phyloP scores from a whole-genome alignment of 2,888 invertebrate genomes.

The Steinernema scapterisci region DNA sequence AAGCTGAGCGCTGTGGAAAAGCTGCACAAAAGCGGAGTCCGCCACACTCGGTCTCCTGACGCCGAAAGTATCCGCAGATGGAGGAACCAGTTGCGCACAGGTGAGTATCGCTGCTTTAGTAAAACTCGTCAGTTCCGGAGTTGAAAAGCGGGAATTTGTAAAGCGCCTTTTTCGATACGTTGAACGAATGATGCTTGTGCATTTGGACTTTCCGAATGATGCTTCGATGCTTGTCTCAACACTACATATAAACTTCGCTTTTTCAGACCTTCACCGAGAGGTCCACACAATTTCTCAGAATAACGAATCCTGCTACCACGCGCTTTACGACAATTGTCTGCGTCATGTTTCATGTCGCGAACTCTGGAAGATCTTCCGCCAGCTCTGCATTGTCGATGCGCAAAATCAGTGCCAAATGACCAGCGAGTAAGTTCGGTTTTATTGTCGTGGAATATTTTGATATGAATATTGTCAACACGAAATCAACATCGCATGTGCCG shows the following conservation, averaged over 20 bases:
- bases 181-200: too few relatives aligned
- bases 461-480: too few relatives aligned
- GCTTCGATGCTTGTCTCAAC: too few relatives aligned
- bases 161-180: too few relatives aligned
- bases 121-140: too few relatives aligned
- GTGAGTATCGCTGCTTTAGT: too few relatives aligned
- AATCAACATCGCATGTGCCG: neutral
- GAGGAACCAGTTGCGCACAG: conserved; percentile 43
- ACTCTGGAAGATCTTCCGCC: conserved; percentile 62
- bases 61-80: conserved; percentile 45
- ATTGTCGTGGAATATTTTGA: too few relatives aligned
- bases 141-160: too few relatives aligned
- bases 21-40: neutral
- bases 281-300: conserved; percentile 39
- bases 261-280: conserved; percentile 41
- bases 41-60: conserved; percentile 38
- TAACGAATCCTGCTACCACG: conserved; percentile 57
- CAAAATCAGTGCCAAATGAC: conserved; percentile 63
- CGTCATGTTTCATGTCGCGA: conserved; percentile 63
- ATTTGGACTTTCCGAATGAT: too few relatives aligned
- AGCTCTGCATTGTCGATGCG: conserved; percentile 62
- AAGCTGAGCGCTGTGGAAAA: neutral
- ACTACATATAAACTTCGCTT: too few relatives aligned
- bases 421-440: conserved; percentile 49
- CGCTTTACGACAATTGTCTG: conserved; percentile 60